Percentiles rank a stretch among this genome's conserved stretches.
Conservation (phyloP, 2,888 invertebrate species). For the Priapulus caudatus region DNA sequence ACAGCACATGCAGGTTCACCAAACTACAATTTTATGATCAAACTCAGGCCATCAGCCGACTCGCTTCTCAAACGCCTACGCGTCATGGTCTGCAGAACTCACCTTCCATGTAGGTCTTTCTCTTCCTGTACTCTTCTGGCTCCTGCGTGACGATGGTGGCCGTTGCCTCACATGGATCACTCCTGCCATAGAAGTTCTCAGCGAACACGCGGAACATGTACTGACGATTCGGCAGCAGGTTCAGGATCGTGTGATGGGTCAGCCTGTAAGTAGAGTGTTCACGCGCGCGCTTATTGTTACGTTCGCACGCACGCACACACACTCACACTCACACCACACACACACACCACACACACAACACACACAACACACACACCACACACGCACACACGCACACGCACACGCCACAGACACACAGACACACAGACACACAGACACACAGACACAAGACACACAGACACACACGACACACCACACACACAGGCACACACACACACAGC, state of each 20-base stretch:
- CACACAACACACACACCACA: neutral
- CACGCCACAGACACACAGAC: too few species aligned
- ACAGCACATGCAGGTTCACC: too few species aligned
- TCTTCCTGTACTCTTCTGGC: conserved; percentile 8
- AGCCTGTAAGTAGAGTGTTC: conserved; percentile 30
- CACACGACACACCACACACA: neutral
- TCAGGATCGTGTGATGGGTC: conserved; percentile 32
- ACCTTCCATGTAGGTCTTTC: conserved; percentile 5
- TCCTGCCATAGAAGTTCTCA: conserved; percentile 38
- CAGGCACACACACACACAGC: neutral
- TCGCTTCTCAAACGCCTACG: too few species aligned
- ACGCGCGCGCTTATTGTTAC: too few species aligned
- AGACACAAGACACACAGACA: too few species aligned
- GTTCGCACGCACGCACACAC: conserved; percentile 1
- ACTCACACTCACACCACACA: too few species aligned
- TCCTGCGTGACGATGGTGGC: conserved; percentile 25
- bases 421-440: neutral
- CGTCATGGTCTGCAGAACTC: too few species aligned
- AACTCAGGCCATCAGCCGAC: too few species aligned
- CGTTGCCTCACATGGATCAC: conserved; percentile 37
- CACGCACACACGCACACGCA: too few species aligned
- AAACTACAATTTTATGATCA: too few species aligned
- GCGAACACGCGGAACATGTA: conserved; percentile 40
- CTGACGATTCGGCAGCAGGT: conserved; percentile 32
- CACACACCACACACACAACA: neutral